A percentile compares a stretch with the other conserved stretches of the same genome.
Evolutionary conservation across 2,113 vertebrate genomes (phyloP).

Genomic region (Oxyruncus cristatus): DNA sequence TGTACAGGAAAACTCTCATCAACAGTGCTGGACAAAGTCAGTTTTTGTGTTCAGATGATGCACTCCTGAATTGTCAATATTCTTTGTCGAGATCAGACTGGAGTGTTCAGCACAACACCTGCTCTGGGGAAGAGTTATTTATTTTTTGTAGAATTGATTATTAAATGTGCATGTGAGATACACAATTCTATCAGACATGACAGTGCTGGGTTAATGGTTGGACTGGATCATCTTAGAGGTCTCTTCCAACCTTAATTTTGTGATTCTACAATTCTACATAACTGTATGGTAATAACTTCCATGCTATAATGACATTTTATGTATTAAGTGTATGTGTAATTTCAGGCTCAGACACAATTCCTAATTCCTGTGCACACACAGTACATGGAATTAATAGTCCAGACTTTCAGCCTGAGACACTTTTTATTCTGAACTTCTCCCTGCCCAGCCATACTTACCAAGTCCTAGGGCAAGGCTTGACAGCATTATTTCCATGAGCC

Average conservation of each 20-base stretch:
- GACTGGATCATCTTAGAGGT: not conserved
- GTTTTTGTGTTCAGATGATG: not conserved
- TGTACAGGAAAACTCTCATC: not conserved
- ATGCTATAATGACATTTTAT: not conserved
- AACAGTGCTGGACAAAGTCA: fast-evolving
- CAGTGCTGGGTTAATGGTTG: not conserved
- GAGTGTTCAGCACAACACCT: not conserved
- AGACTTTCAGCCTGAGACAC: not conserved
- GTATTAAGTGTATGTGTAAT: fast-evolving
- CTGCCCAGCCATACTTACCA: not conserved
- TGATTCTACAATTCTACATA: not conserved
- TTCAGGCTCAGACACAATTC: not conserved
- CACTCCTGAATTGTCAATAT: not conserved
- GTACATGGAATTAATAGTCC: not conserved
- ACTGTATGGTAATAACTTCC: not conserved
- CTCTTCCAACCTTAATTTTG: not conserved
- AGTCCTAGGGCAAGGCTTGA: not conserved
- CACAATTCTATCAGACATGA: not conserved
- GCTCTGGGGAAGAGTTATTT: not conserved
- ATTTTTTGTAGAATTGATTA: not conserved
- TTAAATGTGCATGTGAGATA: not conserved
- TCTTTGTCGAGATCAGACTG: not conserved
- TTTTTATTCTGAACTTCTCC: not conserved
- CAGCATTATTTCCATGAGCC: not conserved
- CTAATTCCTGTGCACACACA: not conserved